phyloP scores from a whole-genome alignment of 2,797 vertebrate species.

The Caiman crocodilus region DNA sequence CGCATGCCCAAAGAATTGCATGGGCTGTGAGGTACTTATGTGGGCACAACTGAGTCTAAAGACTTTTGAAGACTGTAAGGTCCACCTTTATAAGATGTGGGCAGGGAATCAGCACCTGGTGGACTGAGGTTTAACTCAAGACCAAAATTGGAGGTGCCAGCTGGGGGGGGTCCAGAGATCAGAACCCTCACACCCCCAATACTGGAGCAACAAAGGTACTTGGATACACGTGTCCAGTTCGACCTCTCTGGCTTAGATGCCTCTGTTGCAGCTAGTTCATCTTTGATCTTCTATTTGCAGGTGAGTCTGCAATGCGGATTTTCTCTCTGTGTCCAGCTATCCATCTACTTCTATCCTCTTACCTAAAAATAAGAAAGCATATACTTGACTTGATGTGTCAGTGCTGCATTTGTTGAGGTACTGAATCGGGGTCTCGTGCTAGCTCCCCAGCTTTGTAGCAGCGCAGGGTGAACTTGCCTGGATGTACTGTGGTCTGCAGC shows the following conservation, averaged over 20 bases:
- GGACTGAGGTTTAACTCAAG: background rate
- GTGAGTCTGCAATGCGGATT: background rate
- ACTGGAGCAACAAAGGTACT: background rate
- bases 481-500: too few relatives aligned
- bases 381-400: background rate
- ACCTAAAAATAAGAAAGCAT: background rate
- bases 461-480: background rate
- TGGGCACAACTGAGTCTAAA: background rate
- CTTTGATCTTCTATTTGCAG: background rate
- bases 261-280: background rate
- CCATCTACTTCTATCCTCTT: too few relatives aligned
- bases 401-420: background rate
- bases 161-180: background rate
- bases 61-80: background rate
- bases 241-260: background rate
- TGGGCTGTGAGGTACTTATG: background rate
- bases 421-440: background rate
- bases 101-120: background rate
- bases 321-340: background rate
- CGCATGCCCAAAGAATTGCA: background rate
- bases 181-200: background rate
- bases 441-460: background rate
- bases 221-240: background rate
- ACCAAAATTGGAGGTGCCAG: background rate
- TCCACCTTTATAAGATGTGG: background rate